Conservation (phyloP, 2,797 vertebrate species). For the Mormyrus hasselquistii region DNA sequence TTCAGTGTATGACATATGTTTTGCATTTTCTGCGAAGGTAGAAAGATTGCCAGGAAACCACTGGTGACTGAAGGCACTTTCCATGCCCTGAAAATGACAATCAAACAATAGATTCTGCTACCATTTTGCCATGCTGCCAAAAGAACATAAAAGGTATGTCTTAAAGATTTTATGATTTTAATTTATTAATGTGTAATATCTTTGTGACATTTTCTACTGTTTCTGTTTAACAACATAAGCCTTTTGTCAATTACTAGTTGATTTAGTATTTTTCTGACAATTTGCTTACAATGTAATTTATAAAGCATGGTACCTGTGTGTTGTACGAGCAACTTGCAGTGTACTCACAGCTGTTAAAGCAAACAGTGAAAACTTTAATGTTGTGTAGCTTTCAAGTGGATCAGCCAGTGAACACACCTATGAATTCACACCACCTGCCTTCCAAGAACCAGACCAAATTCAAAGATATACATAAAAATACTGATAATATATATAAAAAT, state of each 20-base stretch:
- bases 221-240: background rate
- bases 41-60: background rate
- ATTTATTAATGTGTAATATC: background rate
- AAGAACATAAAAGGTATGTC: background rate
- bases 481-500: too few species aligned
- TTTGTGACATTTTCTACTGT: background rate
- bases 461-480: background rate
- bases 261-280: background rate
- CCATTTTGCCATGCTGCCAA: conserved; percentile 1
- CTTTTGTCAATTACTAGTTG: background rate
- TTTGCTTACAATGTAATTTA: background rate
- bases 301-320: background rate
- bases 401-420: background rate
- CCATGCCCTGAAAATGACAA: background rate
- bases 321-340: background rate
- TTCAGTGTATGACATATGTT: background rate
- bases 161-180: background rate
- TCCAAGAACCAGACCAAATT: background rate
- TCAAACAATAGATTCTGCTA: background rate
- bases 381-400: background rate
- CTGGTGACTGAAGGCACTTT: background rate
- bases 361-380: background rate
- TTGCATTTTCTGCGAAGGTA: background rate
- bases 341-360: background rate
- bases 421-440: background rate